Evolutionary conservation across 2,888 invertebrate species (phyloP).

Genomic region (Harmothoe impar): DNA sequence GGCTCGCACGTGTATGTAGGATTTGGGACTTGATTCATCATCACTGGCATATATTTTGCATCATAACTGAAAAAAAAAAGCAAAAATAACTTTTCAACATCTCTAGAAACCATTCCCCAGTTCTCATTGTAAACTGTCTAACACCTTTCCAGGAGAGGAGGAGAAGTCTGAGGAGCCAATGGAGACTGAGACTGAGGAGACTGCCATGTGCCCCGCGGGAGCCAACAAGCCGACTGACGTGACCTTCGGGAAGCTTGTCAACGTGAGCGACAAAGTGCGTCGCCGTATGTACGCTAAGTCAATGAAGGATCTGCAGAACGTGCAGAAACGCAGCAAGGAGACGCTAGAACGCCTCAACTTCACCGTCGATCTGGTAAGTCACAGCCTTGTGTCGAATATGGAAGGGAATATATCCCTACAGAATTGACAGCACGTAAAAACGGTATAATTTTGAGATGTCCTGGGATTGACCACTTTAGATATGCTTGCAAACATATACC

Average conservation of each 20-base stretch:
- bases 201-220: not conserved
- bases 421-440: not conserved
- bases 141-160: not conserved
- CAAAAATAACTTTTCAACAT: too few relatives aligned
- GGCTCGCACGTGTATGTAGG: too few relatives aligned
- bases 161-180: not conserved
- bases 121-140: too few relatives aligned
- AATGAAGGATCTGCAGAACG: conserved; percentile 75
- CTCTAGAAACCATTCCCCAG: too few relatives aligned
- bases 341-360: conserved; percentile 76
- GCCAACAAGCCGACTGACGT: not conserved
- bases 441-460: not conserved
- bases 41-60: too few relatives aligned
- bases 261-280: conserved; percentile 76
- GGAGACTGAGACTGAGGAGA: conserved; percentile 35
- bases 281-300: conserved; percentile 78
- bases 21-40: too few relatives aligned
- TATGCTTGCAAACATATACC: too few relatives aligned
- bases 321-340: conserved; percentile 76
- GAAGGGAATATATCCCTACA: too few relatives aligned
- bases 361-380: conserved; percentile 78
- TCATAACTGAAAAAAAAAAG: too few relatives aligned
- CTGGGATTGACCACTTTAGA: too few relatives aligned
- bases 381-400: too few relatives aligned
- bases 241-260: conserved; percentile 70